phyloP scores from a whole-genome alignment of 2,888 invertebrate genomes.

The Osedax fenrisi region DNA sequence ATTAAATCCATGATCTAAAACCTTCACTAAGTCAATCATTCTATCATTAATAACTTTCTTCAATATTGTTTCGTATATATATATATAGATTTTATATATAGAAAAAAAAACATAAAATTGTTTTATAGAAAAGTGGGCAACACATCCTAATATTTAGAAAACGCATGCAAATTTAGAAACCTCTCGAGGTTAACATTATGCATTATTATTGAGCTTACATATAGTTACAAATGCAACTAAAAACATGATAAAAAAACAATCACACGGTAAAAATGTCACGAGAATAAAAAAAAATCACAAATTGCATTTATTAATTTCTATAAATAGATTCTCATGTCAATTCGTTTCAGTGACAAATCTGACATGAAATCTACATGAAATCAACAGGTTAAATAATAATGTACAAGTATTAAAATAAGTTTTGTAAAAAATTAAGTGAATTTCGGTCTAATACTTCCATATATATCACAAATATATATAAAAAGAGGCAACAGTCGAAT shows the following conservation, averaged over 20 bases:
- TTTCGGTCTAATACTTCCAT: not conserved
- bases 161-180: not conserved
- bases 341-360: not conserved
- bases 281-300: not conserved
- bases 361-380: not conserved
- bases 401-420: not conserved
- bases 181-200: not conserved
- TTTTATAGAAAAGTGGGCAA: too few relatives aligned
- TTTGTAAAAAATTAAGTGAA: not conserved
- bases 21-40: too few relatives aligned
- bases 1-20: too few relatives aligned
- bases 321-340: too few relatives aligned
- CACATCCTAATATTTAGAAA: not conserved
- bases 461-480: not conserved
- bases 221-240: not conserved
- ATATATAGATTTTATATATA: too few relatives aligned
- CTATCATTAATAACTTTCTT: too few relatives aligned
- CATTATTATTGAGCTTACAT: not conserved
- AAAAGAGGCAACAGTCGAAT: not conserved
- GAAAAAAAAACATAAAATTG: too few relatives aligned
- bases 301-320: not conserved
- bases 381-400: not conserved
- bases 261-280: not conserved
- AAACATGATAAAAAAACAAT: not conserved
- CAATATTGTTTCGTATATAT: too few relatives aligned